These are phyloP conservation scores for Fistularia tabacaria DNA, from an alignment of 2,797 vertebrate genomes.

Conservation along the genomic window DNA sequence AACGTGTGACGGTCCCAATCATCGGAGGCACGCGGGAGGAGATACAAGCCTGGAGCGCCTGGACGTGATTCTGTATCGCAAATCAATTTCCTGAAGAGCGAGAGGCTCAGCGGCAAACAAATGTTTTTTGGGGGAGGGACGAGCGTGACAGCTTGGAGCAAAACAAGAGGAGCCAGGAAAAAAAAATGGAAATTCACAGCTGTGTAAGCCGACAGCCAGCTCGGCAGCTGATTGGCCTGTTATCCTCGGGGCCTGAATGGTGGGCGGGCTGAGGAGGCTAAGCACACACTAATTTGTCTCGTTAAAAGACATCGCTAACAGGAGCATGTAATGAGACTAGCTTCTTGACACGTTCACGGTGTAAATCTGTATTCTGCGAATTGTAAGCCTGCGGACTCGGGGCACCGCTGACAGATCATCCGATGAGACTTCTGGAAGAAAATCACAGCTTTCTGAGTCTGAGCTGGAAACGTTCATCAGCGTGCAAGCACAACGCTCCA, in stretches of 20 bases:
- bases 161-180: constrained; percentile 22
- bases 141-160: constrained; percentile 44
- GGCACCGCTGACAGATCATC: background rate
- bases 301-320: constrained; percentile 34
- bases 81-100: constrained; percentile 42
- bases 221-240: constrained; percentile 45
- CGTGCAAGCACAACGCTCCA: too few species aligned
- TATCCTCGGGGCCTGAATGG: constrained; percentile 43
- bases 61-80: constrained; percentile 25
- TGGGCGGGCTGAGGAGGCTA: constrained; percentile 35
- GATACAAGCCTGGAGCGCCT: constrained; percentile 8
- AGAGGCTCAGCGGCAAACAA: constrained; percentile 30
- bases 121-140: constrained; percentile 40
- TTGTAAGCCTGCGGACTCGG: background rate
- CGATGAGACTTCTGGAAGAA: too few species aligned
- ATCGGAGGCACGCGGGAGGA: constrained; percentile 12
- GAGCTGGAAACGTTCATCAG: too few species aligned
- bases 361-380: background rate
- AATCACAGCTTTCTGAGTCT: too few species aligned
- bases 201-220: constrained; percentile 38
- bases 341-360: background rate
- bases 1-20: constrained; percentile 1
- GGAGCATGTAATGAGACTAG: constrained; percentile 42
- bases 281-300: constrained; percentile 41
- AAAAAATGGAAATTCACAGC: constrained; percentile 37